phyloP scores from a whole-genome alignment of 2,888 invertebrate species.

The Drosophila birchii region DNA sequence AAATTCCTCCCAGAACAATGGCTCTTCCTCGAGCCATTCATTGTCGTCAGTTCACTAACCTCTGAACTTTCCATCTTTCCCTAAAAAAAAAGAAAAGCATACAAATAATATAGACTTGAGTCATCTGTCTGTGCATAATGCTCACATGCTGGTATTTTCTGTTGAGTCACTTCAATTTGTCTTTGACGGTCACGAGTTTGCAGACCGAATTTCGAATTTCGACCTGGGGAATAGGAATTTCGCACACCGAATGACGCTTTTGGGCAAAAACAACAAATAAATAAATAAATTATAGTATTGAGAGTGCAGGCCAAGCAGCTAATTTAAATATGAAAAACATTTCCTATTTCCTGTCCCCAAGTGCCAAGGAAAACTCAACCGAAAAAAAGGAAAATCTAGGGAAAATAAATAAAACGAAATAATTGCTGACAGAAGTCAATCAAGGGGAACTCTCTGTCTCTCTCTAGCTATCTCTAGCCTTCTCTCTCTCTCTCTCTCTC shows the following conservation, averaged over 20 bases:
- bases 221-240: constrained; percentile 27
- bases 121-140: constrained; percentile 24
- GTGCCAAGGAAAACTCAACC: constrained; percentile 31
- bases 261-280: neutral
- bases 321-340: constrained; percentile 78
- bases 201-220: constrained; percentile 6
- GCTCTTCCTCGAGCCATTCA: neutral
- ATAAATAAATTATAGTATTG: constrained; percentile 18
- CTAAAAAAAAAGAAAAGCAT: neutral
- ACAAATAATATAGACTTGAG: constrained; percentile 11
- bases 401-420: constrained; percentile 31
- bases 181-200: constrained; percentile 38
- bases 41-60: constrained; percentile 18
- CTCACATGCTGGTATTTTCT: constrained; percentile 30
- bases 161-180: constrained; percentile 41
- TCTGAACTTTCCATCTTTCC: constrained; percentile 17
- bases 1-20: neutral
- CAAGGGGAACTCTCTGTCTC: constrained; percentile 37
- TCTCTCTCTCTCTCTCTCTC: neutral
- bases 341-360: constrained; percentile 74
- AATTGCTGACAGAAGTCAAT: constrained; percentile 53
- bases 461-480: neutral
- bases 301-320: constrained; percentile 55
- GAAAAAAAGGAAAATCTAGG: constrained; percentile 5
- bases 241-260: constrained; percentile 34